Evolutionary conservation across 2,888 invertebrate genomes (phyloP).

Genomic region (Erebia ligea): DNA sequence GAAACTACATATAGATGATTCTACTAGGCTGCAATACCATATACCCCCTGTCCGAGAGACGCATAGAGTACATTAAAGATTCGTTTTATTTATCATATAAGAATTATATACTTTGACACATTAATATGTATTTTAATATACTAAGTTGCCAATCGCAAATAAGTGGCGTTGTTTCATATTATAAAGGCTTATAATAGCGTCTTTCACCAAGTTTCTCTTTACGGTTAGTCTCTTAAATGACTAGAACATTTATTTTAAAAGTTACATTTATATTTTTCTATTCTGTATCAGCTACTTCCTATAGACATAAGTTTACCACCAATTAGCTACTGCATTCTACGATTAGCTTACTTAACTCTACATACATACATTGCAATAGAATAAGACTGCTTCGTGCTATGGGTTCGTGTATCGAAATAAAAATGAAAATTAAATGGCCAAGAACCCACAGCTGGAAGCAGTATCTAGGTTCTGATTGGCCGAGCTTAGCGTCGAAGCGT

Average conservation of each 20-base stretch:
- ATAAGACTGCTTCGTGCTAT: conserved; percentile 60
- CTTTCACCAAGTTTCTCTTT: conserved; percentile 80
- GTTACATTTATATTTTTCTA: conserved; percentile 71
- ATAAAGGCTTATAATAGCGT: conserved; percentile 80
- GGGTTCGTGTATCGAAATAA: conserved; percentile 58
- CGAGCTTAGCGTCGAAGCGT: conserved; percentile 71
- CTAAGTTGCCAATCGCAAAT: conserved; percentile 82
- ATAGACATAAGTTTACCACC: conserved; percentile 83
- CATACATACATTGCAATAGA: conserved; percentile 80
- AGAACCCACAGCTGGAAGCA: conserved; percentile 64
- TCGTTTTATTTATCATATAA: conserved; percentile 65
- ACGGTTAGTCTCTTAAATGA: conserved; percentile 71
- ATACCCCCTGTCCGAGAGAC: conserved; percentile 74
- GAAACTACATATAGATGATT: conserved; percentile 78
- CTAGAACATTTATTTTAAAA: conserved; percentile 76
- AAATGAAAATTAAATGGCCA: conserved; percentile 51
- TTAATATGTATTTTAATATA: conserved; percentile 69
- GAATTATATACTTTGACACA: conserved; percentile 71
- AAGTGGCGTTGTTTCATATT: conserved; percentile 65
- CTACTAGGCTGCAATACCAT: conserved; percentile 77
- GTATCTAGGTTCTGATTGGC: conserved; percentile 65
- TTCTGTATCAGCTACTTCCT: conserved; percentile 74
- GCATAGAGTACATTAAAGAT: conserved; percentile 70
- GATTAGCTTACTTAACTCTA: conserved; percentile 78
- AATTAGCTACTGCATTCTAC: conserved; percentile 74